These are phyloP conservation scores for Tyrannus savana DNA, from an alignment of 2,113 vertebrate genomes.

Conservation along the genomic window DNA sequence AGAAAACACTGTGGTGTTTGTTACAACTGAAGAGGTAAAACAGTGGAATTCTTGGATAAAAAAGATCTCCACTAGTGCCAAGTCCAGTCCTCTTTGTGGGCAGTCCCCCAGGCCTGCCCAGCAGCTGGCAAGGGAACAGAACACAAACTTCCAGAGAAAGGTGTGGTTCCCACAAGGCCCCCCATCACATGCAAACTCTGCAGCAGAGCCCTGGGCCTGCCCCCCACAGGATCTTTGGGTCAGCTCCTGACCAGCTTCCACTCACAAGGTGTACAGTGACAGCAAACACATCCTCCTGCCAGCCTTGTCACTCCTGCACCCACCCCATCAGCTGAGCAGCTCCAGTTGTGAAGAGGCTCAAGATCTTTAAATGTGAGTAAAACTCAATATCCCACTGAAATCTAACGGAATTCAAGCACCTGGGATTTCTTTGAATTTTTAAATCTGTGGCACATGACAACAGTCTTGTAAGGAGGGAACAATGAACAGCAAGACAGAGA, in stretches of 20 bases:
- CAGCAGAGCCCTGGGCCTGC: background rate
- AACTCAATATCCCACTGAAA: background rate
- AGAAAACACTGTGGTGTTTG: accelerated
- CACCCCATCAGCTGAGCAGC: background rate
- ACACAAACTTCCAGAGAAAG: background rate
- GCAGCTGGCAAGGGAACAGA: background rate
- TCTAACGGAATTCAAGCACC: background rate
- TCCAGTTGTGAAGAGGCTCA: background rate
- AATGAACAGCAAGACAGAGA: background rate
- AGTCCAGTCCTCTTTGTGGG: background rate
- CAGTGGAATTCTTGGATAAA: background rate
- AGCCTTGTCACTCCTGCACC: background rate
- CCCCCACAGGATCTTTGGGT: background rate
- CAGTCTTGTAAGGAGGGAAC: background rate
- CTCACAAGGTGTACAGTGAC: background rate
- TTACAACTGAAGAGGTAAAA: background rate
- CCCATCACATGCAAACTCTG: accelerated
- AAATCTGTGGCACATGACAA: background rate
- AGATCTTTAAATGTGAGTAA: background rate
- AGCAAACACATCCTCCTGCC: background rate
- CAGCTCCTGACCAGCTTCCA: background rate
- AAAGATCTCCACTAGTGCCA: background rate
- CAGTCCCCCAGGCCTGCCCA: background rate
- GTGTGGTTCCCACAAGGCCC: background rate
- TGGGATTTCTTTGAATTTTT: background rate